Conservation (phyloP, 1,140 invertebrate species). For the Globodera rostochiensis region DNA sequence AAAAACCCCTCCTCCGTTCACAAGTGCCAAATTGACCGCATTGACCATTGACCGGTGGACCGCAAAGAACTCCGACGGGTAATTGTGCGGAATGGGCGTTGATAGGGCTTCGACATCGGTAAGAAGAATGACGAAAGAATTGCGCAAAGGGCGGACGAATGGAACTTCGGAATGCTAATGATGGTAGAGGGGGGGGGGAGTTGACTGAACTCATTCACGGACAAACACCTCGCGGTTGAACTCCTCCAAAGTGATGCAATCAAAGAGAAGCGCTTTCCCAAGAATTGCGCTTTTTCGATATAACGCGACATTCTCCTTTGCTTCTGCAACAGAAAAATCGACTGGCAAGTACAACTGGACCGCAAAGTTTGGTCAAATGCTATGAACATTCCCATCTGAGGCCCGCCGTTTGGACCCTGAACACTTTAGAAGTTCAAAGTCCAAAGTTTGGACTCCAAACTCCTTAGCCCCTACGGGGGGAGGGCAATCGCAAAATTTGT, state of each 20-base stretch:
- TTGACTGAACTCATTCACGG: not conserved
- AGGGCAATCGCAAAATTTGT: too few relatives aligned
- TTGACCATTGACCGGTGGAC: constrained; percentile 1
- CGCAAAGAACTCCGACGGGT: not conserved
- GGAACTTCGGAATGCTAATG: constrained; percentile 23
- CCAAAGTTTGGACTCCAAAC: too few relatives aligned
- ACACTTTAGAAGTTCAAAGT: too few relatives aligned
- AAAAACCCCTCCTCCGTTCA: constrained; percentile 1
- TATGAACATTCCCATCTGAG: too few relatives aligned
- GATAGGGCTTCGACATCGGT: constrained; percentile 16
- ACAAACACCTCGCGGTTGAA: constrained; percentile 44
- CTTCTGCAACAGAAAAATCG: not conserved
- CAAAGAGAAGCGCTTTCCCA: constrained; percentile 39
- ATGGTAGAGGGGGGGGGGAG: constrained; percentile 11
- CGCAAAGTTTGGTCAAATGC: too few relatives aligned
- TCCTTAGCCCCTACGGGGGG: too few relatives aligned
- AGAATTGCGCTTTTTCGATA: constrained; percentile 19
- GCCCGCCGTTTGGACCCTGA: too few relatives aligned
- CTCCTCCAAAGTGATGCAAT: constrained; percentile 47
- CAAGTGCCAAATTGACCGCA: constrained; percentile 5
- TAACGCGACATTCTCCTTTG: not conserved
- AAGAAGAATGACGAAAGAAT: constrained; percentile 39
- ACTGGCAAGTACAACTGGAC: too few relatives aligned
- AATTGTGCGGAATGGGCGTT: constrained; percentile 31
- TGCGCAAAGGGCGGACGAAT: constrained; percentile 9